Conservation (phyloP, 2,113 vertebrate species). For the Pedionomus torquatus region DNA sequence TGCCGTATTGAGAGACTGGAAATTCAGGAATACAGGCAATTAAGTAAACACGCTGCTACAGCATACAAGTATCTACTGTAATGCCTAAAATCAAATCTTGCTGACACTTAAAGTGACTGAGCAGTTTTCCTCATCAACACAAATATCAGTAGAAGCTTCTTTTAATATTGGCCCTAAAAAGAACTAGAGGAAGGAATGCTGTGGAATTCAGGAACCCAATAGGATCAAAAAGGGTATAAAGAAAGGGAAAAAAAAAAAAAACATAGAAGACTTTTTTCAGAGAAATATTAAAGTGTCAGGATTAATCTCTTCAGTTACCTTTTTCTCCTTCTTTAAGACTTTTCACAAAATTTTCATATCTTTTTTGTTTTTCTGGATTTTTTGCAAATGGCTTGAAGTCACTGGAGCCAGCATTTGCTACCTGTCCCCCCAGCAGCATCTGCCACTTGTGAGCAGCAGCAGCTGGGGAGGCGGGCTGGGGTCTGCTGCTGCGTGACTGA, state of each 20-base stretch:
- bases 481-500: slow-evolving; percentile 38
- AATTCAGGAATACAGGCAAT: background rate
- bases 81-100: background rate
- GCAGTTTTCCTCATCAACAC: background rate
- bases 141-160: background rate
- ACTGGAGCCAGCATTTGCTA: slow-evolving; percentile 51
- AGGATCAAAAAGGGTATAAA: accelerated
- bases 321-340: slow-evolving; percentile 80
- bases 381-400: slow-evolving; percentile 90
- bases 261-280: background rate
- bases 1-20: background rate
- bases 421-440: background rate
- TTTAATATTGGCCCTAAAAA: background rate
- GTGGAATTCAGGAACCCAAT: background rate
- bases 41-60: background rate
- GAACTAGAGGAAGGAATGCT: background rate
- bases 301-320: slow-evolving; percentile 72
- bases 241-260: background rate
- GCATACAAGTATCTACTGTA: background rate
- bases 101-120: background rate
- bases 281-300: background rate
- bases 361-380: slow-evolving; percentile 88
- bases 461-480: slow-evolving; percentile 34
- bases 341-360: slow-evolving; percentile 87
- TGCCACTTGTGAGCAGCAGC: slow-evolving; percentile 52